Evolutionary conservation across 2,797 vertebrate species (phyloP).

Genomic region (Manis pentadactyla): DNA sequence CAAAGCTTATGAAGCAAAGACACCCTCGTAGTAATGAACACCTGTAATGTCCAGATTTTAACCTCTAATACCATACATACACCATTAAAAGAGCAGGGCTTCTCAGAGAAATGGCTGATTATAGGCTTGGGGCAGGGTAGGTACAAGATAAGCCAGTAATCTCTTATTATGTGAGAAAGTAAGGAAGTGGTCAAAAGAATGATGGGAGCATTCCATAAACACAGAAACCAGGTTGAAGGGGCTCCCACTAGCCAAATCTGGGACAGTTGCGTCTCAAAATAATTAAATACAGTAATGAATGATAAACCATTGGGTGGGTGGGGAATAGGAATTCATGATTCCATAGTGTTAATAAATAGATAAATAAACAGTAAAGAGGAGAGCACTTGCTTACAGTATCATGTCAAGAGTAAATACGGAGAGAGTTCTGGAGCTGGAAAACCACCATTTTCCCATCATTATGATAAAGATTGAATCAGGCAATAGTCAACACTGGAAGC

Average conservation of each 20-base stretch:
- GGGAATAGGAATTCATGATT: neutral
- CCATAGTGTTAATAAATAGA: neutral
- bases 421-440: neutral
- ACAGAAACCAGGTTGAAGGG: neutral
- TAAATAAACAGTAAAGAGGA: neutral
- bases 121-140: neutral
- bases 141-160: neutral
- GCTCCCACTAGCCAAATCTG: neutral
- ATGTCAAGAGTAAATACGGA: neutral
- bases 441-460: neutral
- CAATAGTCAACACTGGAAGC: neutral
- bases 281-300: neutral
- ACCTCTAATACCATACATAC: neutral
- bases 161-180: neutral
- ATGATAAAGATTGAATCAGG: neutral
- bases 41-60: neutral
- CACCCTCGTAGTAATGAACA: neutral
- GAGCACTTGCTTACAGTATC: neutral
- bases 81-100: neutral
- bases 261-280: neutral
- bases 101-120: neutral
- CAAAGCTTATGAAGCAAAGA: conserved; percentile 12
- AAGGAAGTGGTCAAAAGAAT: conserved; percentile 1
- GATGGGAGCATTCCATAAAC: neutral
- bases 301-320: neutral